phyloP scores from a whole-genome alignment of 2,888 invertebrate genomes.

The Phengaris alcon region DNA sequence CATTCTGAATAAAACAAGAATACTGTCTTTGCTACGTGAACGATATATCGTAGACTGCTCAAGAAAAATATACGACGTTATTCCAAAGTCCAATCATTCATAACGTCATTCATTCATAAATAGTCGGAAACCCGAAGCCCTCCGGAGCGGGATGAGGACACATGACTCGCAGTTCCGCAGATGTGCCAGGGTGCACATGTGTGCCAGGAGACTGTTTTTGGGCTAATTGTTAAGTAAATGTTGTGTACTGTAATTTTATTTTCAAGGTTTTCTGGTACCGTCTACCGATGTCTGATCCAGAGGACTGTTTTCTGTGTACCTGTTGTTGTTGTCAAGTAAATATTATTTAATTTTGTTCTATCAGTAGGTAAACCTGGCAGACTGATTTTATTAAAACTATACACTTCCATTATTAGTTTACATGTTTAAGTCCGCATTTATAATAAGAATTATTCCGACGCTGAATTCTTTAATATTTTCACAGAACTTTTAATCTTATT shows the following conservation, averaged over 20 bases:
- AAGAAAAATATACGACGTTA: background rate
- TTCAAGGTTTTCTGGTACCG: too few species aligned
- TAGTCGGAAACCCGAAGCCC: conserved; percentile 23
- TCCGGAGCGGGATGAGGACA: background rate
- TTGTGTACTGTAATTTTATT: too few species aligned
- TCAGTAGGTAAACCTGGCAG: too few species aligned
- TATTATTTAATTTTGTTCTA: too few species aligned
- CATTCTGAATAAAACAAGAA: background rate
- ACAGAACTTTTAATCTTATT: background rate
- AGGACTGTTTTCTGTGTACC: too few species aligned
- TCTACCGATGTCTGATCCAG: too few species aligned
- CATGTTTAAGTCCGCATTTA: too few species aligned
- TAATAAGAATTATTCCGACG: too few species aligned
- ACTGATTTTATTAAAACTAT: too few species aligned
- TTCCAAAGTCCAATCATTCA: conserved; percentile 48
- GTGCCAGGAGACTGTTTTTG: background rate
- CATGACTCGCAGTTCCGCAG: background rate
- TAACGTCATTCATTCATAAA: conserved; percentile 34
- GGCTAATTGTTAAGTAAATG: background rate
- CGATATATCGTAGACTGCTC: background rate
- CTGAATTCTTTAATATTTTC: too few species aligned
- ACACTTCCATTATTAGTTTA: too few species aligned
- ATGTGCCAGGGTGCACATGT: background rate
- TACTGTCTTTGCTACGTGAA: background rate
- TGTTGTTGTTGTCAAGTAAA: too few species aligned